Evolutionary conservation across 2,888 invertebrate genomes (phyloP).

Genomic region (Pterobdella sp.): DNA sequence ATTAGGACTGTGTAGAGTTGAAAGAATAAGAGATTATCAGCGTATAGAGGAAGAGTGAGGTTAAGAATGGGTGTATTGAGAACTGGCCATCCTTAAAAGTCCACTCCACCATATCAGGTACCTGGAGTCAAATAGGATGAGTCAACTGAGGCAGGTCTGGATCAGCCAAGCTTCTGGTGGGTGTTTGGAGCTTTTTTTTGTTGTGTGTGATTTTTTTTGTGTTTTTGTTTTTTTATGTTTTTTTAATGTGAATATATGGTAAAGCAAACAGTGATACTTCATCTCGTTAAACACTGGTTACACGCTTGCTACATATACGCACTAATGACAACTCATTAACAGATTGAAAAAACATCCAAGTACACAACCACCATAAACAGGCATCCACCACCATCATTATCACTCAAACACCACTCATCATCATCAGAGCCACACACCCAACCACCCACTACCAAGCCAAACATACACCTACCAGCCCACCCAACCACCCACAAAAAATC

Average conservation of each 20-base stretch:
- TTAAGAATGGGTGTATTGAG: too few species aligned
- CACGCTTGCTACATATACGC: too few species aligned
- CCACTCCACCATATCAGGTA: conserved; percentile 40
- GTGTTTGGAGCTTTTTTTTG: not conserved
- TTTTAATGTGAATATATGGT: too few species aligned
- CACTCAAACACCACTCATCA: not conserved
- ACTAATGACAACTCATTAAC: too few species aligned
- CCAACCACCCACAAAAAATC: not conserved
- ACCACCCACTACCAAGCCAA: not conserved
- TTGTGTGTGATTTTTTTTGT: not conserved
- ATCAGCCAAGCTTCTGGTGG: conserved; percentile 47
- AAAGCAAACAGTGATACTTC: too few species aligned
- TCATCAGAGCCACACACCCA: not conserved
- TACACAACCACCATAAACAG: too few species aligned
- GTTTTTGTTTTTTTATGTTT: not conserved
- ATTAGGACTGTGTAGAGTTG: too few species aligned
- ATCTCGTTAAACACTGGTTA: too few species aligned
- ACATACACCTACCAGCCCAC: not conserved
- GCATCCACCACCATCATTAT: not conserved
- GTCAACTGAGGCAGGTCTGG: conserved; percentile 45
- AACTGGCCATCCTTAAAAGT: not conserved
- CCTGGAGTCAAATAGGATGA: conserved; percentile 47
- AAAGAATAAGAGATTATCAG: too few species aligned
- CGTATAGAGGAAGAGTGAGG: too few species aligned
- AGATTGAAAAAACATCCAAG: too few species aligned